phyloP scores from a whole-genome alignment of 2,888 invertebrate species.

The Bugulina stolonifera region DNA sequence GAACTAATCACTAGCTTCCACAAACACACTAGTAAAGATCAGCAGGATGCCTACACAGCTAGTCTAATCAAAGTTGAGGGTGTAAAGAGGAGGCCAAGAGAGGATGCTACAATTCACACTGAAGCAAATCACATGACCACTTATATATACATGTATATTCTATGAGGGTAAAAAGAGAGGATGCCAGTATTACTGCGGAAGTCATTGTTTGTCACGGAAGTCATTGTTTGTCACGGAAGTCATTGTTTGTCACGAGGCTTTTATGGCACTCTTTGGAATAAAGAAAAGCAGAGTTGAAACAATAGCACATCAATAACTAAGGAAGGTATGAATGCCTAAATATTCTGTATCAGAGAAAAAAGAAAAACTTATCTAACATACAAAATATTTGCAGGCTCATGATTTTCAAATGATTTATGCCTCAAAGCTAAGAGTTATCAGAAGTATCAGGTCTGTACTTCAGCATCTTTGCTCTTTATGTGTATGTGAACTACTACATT shows the following conservation, averaged over 20 bases:
- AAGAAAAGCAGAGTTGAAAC: background rate
- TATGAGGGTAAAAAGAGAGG: too few species aligned
- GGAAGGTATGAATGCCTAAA: background rate
- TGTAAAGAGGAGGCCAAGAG: constrained; percentile 4
- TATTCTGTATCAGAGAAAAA: background rate
- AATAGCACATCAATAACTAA: background rate
- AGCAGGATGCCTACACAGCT: background rate
- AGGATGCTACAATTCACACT: background rate
- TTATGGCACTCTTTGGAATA: background rate
- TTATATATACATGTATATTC: constrained; percentile 12
- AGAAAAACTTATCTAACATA: background rate
- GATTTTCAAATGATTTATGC: too few species aligned
- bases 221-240: too few species aligned
- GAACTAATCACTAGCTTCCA: background rate
- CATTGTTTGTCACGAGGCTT: constrained; percentile 2
- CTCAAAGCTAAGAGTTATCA: too few species aligned
- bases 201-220: too few species aligned
- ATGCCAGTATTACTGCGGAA: too few species aligned
- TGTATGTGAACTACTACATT: too few species aligned
- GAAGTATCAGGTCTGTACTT: too few species aligned
- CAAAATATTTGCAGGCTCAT: too few species aligned
- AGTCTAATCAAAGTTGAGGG: background rate
- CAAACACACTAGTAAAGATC: background rate
- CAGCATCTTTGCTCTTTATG: too few species aligned
- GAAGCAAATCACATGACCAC: too few species aligned